phyloP scores from a whole-genome alignment of 2,797 vertebrate species.

The Anguilla marmorata region DNA sequence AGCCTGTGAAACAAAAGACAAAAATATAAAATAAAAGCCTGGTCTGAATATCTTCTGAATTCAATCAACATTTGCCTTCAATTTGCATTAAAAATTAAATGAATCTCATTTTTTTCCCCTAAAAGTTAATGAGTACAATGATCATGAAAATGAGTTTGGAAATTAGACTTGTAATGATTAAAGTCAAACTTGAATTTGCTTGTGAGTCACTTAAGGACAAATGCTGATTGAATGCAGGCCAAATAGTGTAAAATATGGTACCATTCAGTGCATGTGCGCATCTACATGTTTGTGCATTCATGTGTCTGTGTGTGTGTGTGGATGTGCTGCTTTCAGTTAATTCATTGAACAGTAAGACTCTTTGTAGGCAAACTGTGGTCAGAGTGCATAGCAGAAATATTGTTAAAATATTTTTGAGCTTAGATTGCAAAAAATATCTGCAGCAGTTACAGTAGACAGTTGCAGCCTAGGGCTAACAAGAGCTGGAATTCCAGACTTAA shows the following conservation, averaged over 20 bases:
- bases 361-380: neutral
- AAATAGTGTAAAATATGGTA: neutral
- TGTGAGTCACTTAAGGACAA: neutral
- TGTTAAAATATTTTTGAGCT: slow-evolving; percentile 17
- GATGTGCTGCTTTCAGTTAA: slow-evolving; percentile 21
- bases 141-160: slow-evolving; percentile 14
- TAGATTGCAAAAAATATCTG: slow-evolving; percentile 3
- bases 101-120: neutral
- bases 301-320: neutral
- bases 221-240: neutral
- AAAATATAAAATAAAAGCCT: neutral
- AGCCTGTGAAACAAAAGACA: neutral
- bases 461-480: neutral
- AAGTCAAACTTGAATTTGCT: slow-evolving; percentile 17
- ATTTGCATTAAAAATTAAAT: neutral
- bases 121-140: neutral
- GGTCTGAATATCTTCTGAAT: neutral
- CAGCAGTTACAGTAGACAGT: slow-evolving; percentile 5
- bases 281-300: too few species aligned
- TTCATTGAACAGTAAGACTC: neutral
- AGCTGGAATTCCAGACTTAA: neutral
- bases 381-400: neutral
- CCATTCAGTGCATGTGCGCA: neutral
- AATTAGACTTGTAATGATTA: slow-evolving; percentile 35
- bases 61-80: neutral